Evolutionary conservation across 2,888 invertebrate genomes (phyloP).

Genomic region (Drosophila mercatorum): DNA sequence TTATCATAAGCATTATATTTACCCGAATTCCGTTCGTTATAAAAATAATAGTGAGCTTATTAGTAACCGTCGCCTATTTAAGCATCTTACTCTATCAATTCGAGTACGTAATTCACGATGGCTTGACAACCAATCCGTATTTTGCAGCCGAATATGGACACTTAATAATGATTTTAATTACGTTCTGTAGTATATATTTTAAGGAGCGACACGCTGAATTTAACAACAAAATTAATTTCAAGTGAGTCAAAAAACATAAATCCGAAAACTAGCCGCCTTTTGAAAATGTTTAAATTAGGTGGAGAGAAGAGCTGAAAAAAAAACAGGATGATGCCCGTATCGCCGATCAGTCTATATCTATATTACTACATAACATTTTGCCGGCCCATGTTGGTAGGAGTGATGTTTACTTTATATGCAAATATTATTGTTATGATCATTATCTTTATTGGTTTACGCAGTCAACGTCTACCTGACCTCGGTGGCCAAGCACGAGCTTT

Average conservation of each 20-base stretch:
- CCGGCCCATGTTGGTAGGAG: constrained; percentile 94
- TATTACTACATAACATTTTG: constrained; percentile 95
- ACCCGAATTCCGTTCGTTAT: constrained; percentile 92
- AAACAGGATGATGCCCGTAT: constrained; percentile 93
- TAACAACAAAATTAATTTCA: constrained; percentile 93
- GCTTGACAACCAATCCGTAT: constrained; percentile 89
- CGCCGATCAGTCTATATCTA: constrained; percentile 93
- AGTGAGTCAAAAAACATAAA: constrained; percentile 83
- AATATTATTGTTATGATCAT: neutral
- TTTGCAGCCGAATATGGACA: constrained; percentile 89
- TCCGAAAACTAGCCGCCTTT: neutral
- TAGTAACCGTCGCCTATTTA: constrained; percentile 88
- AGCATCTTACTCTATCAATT: constrained; percentile 88
- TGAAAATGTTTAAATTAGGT: constrained; percentile 80
- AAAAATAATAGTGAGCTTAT: constrained; percentile 87
- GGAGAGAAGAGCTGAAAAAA: constrained; percentile 89
- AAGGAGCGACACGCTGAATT: constrained; percentile 96
- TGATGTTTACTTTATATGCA: constrained; percentile 35
- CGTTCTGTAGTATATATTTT: constrained; percentile 90
- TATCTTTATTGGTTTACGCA: neutral
- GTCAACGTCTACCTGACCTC: constrained; percentile 87
- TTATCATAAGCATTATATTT: constrained; percentile 91
- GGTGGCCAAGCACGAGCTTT: constrained; percentile 89
- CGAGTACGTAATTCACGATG: constrained; percentile 86
- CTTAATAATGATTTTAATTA: constrained; percentile 89